Evolutionary conservation across 2,113 vertebrate genomes (phyloP).

Genomic region (Chiloscyllium plagiosum): DNA sequence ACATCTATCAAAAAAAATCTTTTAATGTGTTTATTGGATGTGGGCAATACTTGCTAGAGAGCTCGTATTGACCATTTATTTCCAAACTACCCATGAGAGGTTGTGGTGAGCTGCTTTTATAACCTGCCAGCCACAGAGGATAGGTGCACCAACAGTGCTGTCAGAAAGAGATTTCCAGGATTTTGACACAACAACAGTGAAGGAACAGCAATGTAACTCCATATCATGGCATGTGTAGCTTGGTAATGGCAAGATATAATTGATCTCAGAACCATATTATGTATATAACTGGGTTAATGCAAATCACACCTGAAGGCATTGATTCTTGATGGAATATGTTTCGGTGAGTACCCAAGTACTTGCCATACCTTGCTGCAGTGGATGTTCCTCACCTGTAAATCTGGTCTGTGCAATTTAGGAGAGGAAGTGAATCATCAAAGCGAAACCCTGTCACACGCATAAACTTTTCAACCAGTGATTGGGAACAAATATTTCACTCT

Average conservation of each 20-base stretch:
- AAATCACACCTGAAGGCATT: neutral
- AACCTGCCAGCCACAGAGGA: no score
- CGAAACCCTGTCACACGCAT: neutral
- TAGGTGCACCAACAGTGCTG: no score
- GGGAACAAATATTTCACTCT: neutral
- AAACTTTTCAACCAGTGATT: neutral
- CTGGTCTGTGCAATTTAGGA: neutral
- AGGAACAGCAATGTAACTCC: no score
- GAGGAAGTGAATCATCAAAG: neutral
- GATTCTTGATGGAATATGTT: neutral
- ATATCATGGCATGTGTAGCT: no score
- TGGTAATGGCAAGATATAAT: neutral
- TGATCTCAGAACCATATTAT: neutral
- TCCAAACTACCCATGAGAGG: no score
- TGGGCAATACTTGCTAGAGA: no score
- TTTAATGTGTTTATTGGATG: no score
- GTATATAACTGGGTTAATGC: neutral
- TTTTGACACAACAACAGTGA: no score
- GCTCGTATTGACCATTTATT: no score
- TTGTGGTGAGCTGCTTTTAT: no score
- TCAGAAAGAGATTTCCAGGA: no score
- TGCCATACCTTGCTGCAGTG: neutral
- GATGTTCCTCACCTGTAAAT: neutral
- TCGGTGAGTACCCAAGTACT: neutral
- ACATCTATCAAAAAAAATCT: neutral